Evolutionary conservation across 2,888 invertebrate genomes (phyloP), one percentile per base, ranked within the genome.

Genomic region (Lymantria monacha): DNA sequence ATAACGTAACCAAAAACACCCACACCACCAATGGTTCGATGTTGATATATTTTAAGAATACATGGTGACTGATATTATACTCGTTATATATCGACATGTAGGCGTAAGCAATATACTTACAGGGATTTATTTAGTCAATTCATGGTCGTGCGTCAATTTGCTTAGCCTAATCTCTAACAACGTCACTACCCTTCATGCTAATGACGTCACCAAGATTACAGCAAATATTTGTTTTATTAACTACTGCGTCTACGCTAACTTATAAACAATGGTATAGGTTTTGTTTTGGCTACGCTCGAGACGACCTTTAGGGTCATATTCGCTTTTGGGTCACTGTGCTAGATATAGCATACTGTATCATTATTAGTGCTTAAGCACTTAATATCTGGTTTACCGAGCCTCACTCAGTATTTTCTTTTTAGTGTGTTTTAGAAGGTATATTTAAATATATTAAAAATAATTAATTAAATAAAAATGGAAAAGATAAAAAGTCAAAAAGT

Each of bases 71-170:
- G 55, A 57, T 56, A 51, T 47, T 44, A 52, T 44, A 72, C 61
- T 67, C 62, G 72, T 77, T 83, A 63, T 69, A 70, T 69, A 79
- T 74, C 74, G 78, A 74, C 77, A 79, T 76, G 74, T 73, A 72
- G 69, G 82, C 75, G 87, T 87, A 78, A 87, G 89, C 63, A 80
- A 59, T 67, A 69, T 73, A 66, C 69, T 72, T 69, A 64, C 51
- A 57, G 64, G 71, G 61, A n/a, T 61, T 63, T 70, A 64, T 72
- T 74, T 74, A 76, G 62, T 63, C 53, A 62, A 66, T 63, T 63
- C 67, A 65, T 49, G 67, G 69, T 68, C 74, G 83, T 88, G 87
- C 88, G 89, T 89, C 88, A 87, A 78, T 89, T 86, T 84, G 79
- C 75, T 82, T 75, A 72, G 65, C 71, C 77, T 81, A 76, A 79